Conservation (phyloP, 2,888 invertebrate species). For the Spodoptera picta region DNA sequence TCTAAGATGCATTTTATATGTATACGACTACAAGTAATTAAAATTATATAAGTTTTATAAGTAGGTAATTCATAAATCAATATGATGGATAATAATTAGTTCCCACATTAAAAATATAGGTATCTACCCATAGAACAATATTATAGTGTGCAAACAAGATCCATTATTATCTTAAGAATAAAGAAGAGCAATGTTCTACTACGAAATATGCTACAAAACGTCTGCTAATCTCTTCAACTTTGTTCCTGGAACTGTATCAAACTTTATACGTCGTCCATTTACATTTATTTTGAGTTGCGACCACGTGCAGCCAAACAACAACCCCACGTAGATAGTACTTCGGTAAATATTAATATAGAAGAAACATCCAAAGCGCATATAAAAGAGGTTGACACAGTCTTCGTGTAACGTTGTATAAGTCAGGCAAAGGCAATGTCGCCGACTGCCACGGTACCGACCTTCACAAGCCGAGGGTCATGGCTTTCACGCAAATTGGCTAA, state of each 20-base stretch:
- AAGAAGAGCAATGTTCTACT: too few relatives aligned
- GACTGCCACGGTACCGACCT: conserved; percentile 79
- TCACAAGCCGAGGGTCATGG: conserved; percentile 70
- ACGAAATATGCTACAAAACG: too few relatives aligned
- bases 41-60: too few relatives aligned
- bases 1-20: conserved; percentile 11
- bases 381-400: conserved; percentile 35
- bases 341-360: conserved; percentile 20
- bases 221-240: too few relatives aligned
- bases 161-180: too few relatives aligned
- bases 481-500: conserved; percentile 72
- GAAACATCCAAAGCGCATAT: conserved; percentile 33
- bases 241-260: background rate
- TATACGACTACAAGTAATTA: too few relatives aligned
- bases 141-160: too few relatives aligned
- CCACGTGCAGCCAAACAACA: conserved; percentile 4
- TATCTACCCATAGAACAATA: too few relatives aligned
- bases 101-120: too few relatives aligned
- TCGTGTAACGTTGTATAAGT: conserved; percentile 40
- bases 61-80: too few relatives aligned
- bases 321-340: background rate
- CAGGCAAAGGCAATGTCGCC: conserved; percentile 67
- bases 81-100: too few relatives aligned
- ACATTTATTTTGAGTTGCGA: conserved; percentile 5
- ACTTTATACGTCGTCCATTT: background rate